phyloP scores from a whole-genome alignment of 2,113 vertebrate species.

The Hypanus sabinus region DNA sequence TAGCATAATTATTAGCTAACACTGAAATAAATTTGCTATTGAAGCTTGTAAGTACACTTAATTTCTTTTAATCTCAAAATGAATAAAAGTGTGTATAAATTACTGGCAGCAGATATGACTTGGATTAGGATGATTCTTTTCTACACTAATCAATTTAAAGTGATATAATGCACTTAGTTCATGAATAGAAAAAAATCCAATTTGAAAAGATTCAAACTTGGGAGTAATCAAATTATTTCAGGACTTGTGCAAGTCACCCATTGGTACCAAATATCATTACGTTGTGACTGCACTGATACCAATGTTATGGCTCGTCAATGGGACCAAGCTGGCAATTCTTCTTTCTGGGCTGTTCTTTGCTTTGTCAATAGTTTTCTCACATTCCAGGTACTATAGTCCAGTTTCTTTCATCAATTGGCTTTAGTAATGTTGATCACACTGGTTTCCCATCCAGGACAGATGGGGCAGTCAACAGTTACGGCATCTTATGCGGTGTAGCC shows the following conservation, averaged over 20 bases:
- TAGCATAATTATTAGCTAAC: conserved; percentile 5
- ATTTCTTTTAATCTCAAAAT: background rate
- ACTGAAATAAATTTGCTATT: background rate
- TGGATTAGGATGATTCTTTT: background rate
- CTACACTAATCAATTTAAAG: background rate
- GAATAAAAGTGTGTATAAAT: background rate
- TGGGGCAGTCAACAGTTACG: no score
- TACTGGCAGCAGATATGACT: background rate
- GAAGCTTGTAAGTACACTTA: background rate
- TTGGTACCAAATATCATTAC: background rate
- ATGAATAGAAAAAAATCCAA: background rate
- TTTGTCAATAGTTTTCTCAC: no score
- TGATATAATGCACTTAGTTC: background rate
- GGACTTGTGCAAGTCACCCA: background rate
- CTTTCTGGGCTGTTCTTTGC: no score
- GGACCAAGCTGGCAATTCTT: no score
- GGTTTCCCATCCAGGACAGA: no score
- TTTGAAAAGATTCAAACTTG: background rate
- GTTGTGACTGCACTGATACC: background rate
- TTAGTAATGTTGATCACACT: no score
- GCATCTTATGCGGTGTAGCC: no score
- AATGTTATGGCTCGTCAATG: no score
- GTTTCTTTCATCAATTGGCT: no score
- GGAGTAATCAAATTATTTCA: background rate
- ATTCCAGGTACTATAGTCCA: no score